Evolutionary conservation across 2,888 invertebrate species (phyloP).

Genomic region (Dicyrtoma fusca): DNA sequence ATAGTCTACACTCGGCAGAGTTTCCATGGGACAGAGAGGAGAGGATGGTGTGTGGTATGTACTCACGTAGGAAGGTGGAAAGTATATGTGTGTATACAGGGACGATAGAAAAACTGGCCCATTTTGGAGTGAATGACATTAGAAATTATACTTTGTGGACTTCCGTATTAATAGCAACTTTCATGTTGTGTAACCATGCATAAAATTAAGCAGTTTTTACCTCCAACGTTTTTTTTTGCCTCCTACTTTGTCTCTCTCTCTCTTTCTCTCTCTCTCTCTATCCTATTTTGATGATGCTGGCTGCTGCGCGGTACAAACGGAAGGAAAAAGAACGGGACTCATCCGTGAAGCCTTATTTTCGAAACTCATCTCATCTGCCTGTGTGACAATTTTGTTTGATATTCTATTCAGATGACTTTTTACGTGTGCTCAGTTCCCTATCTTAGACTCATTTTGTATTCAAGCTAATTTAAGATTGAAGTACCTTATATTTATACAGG

Average conservation of each 20-base stretch:
- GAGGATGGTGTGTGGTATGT: too few relatives aligned
- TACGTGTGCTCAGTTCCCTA: background rate
- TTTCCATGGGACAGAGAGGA: too few relatives aligned
- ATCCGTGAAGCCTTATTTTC: constrained; percentile 43
- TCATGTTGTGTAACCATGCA: constrained; percentile 57
- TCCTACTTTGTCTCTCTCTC: constrained; percentile 19
- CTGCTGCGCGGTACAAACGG: constrained; percentile 45
- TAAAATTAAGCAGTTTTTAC: constrained; percentile 57
- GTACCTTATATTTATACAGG: background rate
- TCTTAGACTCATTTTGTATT: background rate
- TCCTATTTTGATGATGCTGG: constrained; percentile 51
- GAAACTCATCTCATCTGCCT: constrained; percentile 28
- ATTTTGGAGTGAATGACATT: constrained; percentile 57
- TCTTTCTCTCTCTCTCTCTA: constrained; percentile 45
- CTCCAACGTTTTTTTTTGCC: constrained; percentile 47
- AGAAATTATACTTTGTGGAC: constrained; percentile 56
- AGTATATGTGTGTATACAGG: background rate
- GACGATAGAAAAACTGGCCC: constrained; percentile 43
- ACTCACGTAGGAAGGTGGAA: background rate
- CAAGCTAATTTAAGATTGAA: constrained; percentile 7
- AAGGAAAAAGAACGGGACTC: constrained; percentile 41
- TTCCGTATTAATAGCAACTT: constrained; percentile 56
- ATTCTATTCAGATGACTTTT: constrained; percentile 2
- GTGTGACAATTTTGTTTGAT: background rate
- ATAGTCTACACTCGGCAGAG: too few relatives aligned